Percentiles rank a stretch among this genome's conserved stretches.
phyloP scores from a whole-genome alignment of 2,113 vertebrate species.

The Phoxinus phoxinus region DNA sequence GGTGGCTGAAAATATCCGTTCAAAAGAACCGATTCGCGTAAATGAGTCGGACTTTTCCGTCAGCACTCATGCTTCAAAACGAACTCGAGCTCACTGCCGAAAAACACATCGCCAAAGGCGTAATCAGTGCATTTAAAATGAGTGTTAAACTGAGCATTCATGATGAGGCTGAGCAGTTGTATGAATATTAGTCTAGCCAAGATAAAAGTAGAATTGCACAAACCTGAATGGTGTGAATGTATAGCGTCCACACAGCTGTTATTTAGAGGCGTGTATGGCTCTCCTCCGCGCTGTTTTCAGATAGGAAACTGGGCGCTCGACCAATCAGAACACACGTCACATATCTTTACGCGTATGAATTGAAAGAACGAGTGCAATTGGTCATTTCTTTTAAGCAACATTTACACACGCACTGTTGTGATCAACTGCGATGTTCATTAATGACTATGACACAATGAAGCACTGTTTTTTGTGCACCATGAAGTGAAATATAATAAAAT shows the following conservation, averaged over 20 bases:
- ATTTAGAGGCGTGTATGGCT: conserved; percentile 42
- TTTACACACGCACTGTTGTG: neutral
- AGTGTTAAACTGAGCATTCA: neutral
- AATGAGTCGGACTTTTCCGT: neutral
- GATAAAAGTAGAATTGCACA: conserved; percentile 50
- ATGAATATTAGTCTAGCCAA: neutral
- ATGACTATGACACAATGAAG: neutral
- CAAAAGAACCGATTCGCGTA: neutral
- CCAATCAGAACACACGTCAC: conserved; percentile 64
- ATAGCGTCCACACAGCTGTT: conserved; percentile 47
- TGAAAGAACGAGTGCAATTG: conserved; percentile 66
- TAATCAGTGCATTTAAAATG: neutral
- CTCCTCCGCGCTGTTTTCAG: conserved; percentile 39
- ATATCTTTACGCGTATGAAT: conserved; percentile 19
- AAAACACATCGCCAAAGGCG: neutral
- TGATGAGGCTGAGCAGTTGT: neutral
- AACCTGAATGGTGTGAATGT: conserved; percentile 64
- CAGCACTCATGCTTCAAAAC: neutral
- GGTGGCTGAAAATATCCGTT: neutral
- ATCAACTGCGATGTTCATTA: neutral
- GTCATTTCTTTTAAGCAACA: conserved; percentile 5
- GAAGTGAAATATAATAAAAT: neutral
- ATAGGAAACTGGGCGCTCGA: conserved; percentile 41
- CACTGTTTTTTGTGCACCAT: neutral
- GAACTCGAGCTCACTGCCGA: neutral